A percentile compares a stretch with the other conserved stretches of the same genome.
Conservation (phyloP, 2,888 invertebrate genomes). For the Polydrusus cervinus region DNA sequence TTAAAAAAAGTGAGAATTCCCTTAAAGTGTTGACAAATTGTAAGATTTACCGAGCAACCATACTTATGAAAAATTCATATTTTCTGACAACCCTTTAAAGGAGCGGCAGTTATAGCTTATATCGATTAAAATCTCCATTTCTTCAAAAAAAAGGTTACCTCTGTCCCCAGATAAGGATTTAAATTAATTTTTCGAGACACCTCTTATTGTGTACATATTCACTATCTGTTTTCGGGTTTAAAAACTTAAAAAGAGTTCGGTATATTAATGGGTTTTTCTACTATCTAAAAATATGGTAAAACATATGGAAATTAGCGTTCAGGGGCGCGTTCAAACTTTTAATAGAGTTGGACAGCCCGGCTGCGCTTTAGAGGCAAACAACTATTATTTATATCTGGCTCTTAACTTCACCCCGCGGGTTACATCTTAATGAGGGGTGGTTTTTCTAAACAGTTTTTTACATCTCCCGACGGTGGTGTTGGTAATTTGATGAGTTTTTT, state of each 20-base stretch:
- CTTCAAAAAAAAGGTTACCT: slow-evolving; percentile 40
- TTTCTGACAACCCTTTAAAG: slow-evolving; percentile 16
- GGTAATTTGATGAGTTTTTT: slow-evolving; percentile 21
- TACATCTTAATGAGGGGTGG: slow-evolving; percentile 33
- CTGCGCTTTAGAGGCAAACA: slow-evolving; percentile 6
- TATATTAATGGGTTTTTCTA: slow-evolving; percentile 21
- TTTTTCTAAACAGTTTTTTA: slow-evolving; percentile 18
- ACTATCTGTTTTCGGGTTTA: slow-evolving; percentile 19
- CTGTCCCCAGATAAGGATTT: slow-evolving; percentile 46
- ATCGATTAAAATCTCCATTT: slow-evolving; percentile 36
- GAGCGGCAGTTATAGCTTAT: slow-evolving; percentile 26
- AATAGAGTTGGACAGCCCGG: slow-evolving; percentile 29
- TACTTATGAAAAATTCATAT: slow-evolving; percentile 46
- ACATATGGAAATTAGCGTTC: slow-evolving; percentile 39
- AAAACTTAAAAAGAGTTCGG: slow-evolving; percentile 7
- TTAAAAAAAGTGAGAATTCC: neutral
- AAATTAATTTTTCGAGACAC: slow-evolving; percentile 48
- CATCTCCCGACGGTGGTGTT: neutral
- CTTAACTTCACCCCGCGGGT: slow-evolving; percentile 16
- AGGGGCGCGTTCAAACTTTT: slow-evolving; percentile 42
- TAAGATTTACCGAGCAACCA: slow-evolving; percentile 24
- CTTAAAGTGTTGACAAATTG: slow-evolving; percentile 30
- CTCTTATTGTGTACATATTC: slow-evolving; percentile 21
- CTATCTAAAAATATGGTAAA: slow-evolving; percentile 44
- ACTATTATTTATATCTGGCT: slow-evolving; percentile 28